Evolutionary conservation across 1,140 invertebrate genomes (phyloP).

Genomic region (Drosophila elegans): DNA sequence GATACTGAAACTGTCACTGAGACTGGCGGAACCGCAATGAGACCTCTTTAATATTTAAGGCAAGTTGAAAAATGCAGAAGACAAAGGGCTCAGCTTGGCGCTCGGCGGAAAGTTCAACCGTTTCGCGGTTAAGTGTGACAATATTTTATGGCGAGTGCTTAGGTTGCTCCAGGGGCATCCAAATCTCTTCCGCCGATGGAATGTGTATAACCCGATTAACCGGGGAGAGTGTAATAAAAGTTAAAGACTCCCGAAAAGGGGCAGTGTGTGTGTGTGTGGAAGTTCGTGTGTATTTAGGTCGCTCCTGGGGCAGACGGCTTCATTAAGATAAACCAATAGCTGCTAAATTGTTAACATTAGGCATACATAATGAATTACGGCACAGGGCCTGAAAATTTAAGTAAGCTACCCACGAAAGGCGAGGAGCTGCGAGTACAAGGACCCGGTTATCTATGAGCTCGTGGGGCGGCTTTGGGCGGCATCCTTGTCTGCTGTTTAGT

Average conservation of each 20-base stretch:
- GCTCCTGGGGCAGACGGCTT: slow-evolving; percentile 70
- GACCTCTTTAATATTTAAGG: slow-evolving; percentile 79
- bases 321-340: slow-evolving; percentile 83
- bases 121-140: slow-evolving; percentile 66
- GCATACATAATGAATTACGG: slow-evolving; percentile 81
- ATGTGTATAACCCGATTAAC: slow-evolving; percentile 60
- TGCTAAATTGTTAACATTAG: slow-evolving; percentile 83
- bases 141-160: slow-evolving; percentile 59
- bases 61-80: slow-evolving; percentile 75
- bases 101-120: slow-evolving; percentile 51
- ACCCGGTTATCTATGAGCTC: slow-evolving; percentile 14
- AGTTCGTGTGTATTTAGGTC: slow-evolving; percentile 56
- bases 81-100: slow-evolving; percentile 43
- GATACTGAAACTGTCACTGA: too few relatives aligned
- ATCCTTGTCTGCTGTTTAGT: slow-evolving; percentile 58
- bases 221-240: slow-evolving; percentile 69
- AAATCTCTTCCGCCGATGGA: slow-evolving; percentile 47
- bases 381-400: slow-evolving; percentile 64
- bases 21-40: slow-evolving; percentile 38
- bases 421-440: slow-evolving; percentile 10
- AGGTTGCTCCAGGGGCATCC: slow-evolving; percentile 36
- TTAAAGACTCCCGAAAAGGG: slow-evolving; percentile 60
- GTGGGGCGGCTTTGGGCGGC: slow-evolving; percentile 6
- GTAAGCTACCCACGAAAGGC: slow-evolving; percentile 44
- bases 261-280: slow-evolving; percentile 65